Conservation (phyloP, 2,797 vertebrate species). For the Hozukius guyotensis region DNA sequence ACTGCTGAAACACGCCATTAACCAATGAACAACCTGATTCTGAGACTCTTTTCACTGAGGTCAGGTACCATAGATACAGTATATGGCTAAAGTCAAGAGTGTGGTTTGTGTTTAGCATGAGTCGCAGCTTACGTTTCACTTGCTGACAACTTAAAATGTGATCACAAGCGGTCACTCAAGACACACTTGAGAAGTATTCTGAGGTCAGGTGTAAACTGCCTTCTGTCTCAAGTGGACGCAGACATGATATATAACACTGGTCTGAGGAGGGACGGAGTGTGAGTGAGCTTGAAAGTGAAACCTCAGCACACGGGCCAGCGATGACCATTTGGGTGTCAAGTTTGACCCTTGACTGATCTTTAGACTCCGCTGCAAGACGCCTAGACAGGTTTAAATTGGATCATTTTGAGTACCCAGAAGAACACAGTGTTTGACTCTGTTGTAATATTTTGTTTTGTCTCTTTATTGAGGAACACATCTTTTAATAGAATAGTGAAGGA, state of each 20-base stretch:
- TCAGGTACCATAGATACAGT: not conserved
- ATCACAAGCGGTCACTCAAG: not conserved
- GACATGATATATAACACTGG: not conserved
- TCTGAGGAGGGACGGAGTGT: not conserved
- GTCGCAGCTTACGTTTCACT: not conserved
- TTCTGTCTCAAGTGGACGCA: slow-evolving; percentile 18
- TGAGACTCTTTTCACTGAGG: not conserved
- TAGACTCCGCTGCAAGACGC: not conserved
- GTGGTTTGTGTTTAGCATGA: not conserved
- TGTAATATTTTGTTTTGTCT: not conserved
- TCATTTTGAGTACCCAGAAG: not conserved
- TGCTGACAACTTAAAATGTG: not conserved
- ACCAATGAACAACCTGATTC: not conserved
- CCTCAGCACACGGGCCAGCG: not conserved
- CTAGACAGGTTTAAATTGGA: not conserved
- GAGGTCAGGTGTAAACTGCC: not conserved
- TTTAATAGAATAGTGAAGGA: not conserved
- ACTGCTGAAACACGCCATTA: not conserved
- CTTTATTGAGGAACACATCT: not conserved
- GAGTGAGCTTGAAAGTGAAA: slow-evolving; percentile 1
- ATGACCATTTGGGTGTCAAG: not conserved
- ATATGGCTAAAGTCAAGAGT: not conserved
- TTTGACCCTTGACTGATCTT: slow-evolving; percentile 1
- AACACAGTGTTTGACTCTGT: not conserved
- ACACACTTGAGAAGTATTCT: not conserved